phyloP scores from a whole-genome alignment of 2,113 vertebrate genomes.

The Alethe castanea region DNA sequence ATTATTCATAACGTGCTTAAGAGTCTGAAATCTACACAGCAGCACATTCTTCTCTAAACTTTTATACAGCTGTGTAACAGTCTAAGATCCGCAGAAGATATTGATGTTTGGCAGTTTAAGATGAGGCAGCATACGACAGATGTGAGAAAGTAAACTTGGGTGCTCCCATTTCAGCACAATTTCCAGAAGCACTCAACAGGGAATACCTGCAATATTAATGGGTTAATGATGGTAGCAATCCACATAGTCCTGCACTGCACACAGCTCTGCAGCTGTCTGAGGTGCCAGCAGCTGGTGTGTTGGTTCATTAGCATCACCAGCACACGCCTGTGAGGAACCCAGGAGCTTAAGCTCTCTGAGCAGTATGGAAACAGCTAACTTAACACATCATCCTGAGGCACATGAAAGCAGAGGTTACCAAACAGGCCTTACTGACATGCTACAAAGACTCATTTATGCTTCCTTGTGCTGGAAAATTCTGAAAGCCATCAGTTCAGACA shows the following conservation, averaged over 20 bases:
- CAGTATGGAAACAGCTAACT: neutral
- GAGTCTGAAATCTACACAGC: slow-evolving; percentile 79
- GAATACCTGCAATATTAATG: slow-evolving; percentile 83
- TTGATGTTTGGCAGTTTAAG: slow-evolving; percentile 79
- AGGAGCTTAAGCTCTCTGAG: neutral
- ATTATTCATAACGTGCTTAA: slow-evolving; percentile 83
- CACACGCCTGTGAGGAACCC: neutral
- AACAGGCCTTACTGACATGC: neutral
- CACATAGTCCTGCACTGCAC: slow-evolving; percentile 69
- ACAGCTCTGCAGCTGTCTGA: slow-evolving; percentile 60
- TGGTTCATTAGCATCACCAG: slow-evolving; percentile 35
- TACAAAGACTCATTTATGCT: neutral
- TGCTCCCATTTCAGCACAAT: slow-evolving; percentile 77
- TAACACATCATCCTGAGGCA: neutral
- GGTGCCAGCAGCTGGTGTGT: slow-evolving; percentile 35
- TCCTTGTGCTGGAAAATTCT: neutral
- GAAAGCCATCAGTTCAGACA: neutral
- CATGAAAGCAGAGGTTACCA: neutral
- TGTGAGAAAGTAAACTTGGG: slow-evolving; percentile 77
- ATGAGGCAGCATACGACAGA: slow-evolving; percentile 75
- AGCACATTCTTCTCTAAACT: slow-evolving; percentile 81
- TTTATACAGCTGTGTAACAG: slow-evolving; percentile 79
- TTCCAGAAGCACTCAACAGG: slow-evolving; percentile 80
- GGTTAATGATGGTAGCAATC: slow-evolving; percentile 75
- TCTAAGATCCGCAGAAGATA: slow-evolving; percentile 81